phyloP scores from a whole-genome alignment of 23 tunicate genomes.

The Ascidia mentula region DNA sequence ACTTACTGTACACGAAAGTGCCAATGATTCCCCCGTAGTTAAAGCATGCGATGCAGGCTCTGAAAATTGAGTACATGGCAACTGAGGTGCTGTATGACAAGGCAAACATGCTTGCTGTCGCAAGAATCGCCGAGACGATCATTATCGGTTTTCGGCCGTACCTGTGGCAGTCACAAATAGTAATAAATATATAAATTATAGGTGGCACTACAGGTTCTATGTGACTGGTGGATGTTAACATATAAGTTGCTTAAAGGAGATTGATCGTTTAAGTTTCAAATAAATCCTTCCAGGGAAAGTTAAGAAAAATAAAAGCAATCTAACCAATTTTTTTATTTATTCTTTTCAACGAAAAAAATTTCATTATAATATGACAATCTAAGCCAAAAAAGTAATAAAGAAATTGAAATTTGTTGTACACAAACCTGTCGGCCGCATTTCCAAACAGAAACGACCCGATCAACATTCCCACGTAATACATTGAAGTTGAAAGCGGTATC shows the following conservation, averaged over 20 bases:
- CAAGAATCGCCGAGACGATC: slow-evolving; percentile 14
- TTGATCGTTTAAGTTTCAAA: too few relatives aligned
- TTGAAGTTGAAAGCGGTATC: slow-evolving; percentile 57
- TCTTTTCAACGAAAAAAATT: too few relatives aligned
- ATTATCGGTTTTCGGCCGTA: slow-evolving; percentile 39
- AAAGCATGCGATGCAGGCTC: slow-evolving; percentile 29
- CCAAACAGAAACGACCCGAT: slow-evolving; percentile 73
- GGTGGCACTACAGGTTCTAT: too few relatives aligned
- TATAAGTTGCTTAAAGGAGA: too few relatives aligned
- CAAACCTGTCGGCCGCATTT: slow-evolving; percentile 63
- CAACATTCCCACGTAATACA: slow-evolving; percentile 68
- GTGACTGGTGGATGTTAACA: too few relatives aligned
- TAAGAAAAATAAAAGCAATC: too few relatives aligned
- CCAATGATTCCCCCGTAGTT: slow-evolving; percentile 32
- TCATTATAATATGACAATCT: too few relatives aligned
- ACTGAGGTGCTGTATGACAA: slow-evolving; percentile 18
- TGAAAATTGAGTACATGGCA: slow-evolving; percentile 15
- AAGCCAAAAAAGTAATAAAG: too few relatives aligned
- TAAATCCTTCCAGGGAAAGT: too few relatives aligned
- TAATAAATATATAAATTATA: neutral
- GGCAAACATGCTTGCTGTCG: slow-evolving; percentile 29
- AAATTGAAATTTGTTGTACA: too few relatives aligned
- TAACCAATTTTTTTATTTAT: too few relatives aligned
- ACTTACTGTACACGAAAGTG: slow-evolving; percentile 51
- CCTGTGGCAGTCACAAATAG: neutral